Percentiles rank a stretch among this genome's conserved stretches.
Conservation (phyloP, 2,113 vertebrate species). For the Ictalurus punctatus region DNA sequence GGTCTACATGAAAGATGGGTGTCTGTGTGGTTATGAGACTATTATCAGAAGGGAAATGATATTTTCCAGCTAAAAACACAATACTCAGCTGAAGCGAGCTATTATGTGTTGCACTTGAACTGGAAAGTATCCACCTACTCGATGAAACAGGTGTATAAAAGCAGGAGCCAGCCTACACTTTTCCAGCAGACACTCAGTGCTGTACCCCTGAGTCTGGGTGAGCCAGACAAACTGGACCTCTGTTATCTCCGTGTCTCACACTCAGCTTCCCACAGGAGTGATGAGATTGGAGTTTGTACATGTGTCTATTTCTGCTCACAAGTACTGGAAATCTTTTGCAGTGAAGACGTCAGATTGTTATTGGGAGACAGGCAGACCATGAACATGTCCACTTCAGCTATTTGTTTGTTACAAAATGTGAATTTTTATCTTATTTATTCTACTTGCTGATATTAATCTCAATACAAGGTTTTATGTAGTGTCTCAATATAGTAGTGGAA, state of each 20-base stretch:
- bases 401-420: neutral
- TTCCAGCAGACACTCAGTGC: neutral
- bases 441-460: neutral
- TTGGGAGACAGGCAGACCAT: neutral
- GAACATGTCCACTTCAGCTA: neutral
- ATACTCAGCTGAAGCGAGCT: neutral
- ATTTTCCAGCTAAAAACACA: neutral
- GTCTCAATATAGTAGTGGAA: neutral
- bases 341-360: neutral
- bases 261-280: slow-evolving; percentile 35
- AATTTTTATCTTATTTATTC: neutral
- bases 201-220: neutral
- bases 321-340: neutral
- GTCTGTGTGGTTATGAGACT: neutral
- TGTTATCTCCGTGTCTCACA: slow-evolving; percentile 1
- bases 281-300: slow-evolving; percentile 16
- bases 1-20: neutral
- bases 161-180: slow-evolving; percentile 19
- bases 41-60: neutral
- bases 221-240: slow-evolving; percentile 14
- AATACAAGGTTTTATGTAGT: neutral
- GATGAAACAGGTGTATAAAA: slow-evolving; percentile 6
- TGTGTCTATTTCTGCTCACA: slow-evolving; percentile 20
- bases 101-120: slow-evolving; percentile 13
- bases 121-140: neutral